Base-by-base conservation (phyloP, 1,140 invertebrate genomes). In the Drosophila oshimai region DNA sequence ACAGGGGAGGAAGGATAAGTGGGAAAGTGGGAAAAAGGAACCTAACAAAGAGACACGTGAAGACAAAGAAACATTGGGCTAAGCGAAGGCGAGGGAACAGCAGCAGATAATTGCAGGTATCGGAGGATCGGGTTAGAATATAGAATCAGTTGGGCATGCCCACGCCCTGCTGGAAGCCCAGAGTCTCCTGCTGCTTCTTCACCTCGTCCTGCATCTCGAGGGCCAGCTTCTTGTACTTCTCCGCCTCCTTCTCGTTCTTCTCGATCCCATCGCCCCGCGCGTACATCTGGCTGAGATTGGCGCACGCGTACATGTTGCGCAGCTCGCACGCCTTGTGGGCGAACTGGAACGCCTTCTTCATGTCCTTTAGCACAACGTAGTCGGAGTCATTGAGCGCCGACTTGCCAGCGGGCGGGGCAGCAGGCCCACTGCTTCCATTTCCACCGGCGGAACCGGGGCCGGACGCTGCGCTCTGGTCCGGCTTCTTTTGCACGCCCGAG, bases 231-330 rank as follows among this genome's bases (percentile, higher is more conserved):
- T 94, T 96, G 73, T 94, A 97, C 36, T 93, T 92, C 29, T 95
- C 93, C 0, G 96, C 94, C 71, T 96, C 87, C 53, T 94, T 93
- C 33, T 92, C 60, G 91, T 96, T 94, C 80, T 96, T 94, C 44
- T 94, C 93, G 0, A 94, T 95, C 1, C 96, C 95, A 47, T 95
- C 94, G 12, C 95, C 95, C 57, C 92, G 92, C 10, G 91, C 91
- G 87, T 97, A 96, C 89, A 90, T 90, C 73, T 95, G 93, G 69
- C 96, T 95, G 1, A 98, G 84, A 92, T 98, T 98, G 0, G 94
- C 94, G 92, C 97, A 98, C 1, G 96, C 96, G 84, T 95, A 95
- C 51, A 96, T 93, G 90, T 97, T 95, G 3, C 95, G 95, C 6
- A 95, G 87, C 68, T 97, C 94, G 90, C 97, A 98, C 0, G 94